phyloP scores from a whole-genome alignment of 1,140 invertebrate species.

The Drosophila lacteicornis region DNA sequence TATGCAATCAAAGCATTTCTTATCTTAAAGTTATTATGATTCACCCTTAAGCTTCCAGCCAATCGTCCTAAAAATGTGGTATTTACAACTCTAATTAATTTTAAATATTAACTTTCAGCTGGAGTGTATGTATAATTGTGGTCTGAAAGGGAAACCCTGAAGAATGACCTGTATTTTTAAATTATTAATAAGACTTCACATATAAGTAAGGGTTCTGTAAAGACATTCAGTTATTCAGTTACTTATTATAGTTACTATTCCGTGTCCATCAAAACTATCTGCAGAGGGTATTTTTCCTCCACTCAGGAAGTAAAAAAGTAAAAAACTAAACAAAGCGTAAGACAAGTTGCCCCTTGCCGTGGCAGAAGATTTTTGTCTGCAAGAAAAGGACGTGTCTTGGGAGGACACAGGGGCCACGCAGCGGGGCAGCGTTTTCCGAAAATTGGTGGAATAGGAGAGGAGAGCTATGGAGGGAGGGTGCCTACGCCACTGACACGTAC shows the following conservation, averaged over 20 bases:
- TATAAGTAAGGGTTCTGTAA: too few species aligned
- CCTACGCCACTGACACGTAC: constrained; percentile 66
- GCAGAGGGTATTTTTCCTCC: constrained; percentile 12
- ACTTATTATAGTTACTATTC: not conserved
- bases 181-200: too few species aligned
- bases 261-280: not conserved
- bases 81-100: too few species aligned
- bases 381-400: constrained; percentile 64
- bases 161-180: too few species aligned
- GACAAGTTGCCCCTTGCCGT: constrained; percentile 32
- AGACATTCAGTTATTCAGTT: not conserved
- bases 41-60: too few species aligned
- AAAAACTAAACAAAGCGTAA: constrained; percentile 20
- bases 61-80: too few species aligned
- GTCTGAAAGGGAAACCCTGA: too few species aligned
- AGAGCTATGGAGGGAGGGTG: not conserved
- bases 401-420: constrained; percentile 7
- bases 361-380: constrained; percentile 58
- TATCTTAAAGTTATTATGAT: too few species aligned
- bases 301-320: constrained; percentile 19
- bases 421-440: constrained; percentile 3
- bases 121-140: too few species aligned
- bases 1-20: too few species aligned
- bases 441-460: constrained; percentile 8
- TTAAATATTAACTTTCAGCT: too few species aligned